Percentiles rank a stretch among this genome's conserved stretches.
These are phyloP conservation scores for Typhlomys cinereus DNA, from an alignment of 2,113 vertebrate species.

Conservation along the genomic window DNA sequence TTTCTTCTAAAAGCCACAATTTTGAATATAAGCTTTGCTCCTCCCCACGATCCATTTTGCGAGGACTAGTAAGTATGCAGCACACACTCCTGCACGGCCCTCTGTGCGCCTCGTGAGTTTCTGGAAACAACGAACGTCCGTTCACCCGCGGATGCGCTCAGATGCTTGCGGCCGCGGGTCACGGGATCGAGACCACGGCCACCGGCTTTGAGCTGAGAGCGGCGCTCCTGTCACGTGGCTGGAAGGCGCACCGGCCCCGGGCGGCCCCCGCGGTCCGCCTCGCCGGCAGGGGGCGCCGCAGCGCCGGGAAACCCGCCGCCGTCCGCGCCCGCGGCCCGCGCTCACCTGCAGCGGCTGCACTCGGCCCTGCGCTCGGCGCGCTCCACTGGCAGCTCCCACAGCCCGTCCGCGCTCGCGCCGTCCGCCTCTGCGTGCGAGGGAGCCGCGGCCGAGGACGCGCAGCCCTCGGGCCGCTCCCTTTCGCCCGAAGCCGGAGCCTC, in stretches of 20 bases:
- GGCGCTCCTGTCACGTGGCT: no score
- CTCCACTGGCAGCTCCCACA: constrained; percentile 91
- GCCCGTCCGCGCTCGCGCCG: constrained; percentile 82
- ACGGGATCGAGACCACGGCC: no score
- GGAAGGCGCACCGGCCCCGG: background rate
- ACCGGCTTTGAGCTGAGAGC: no score
- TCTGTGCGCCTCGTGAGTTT: background rate
- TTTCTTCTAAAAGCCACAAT: background rate
- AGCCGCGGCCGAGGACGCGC: background rate
- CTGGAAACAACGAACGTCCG: background rate
- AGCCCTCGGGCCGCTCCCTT: background rate
- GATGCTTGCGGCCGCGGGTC: no score
- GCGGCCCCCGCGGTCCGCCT: background rate
- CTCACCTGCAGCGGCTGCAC: constrained; percentile 92
- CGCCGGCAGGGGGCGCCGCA: constrained; percentile 36
- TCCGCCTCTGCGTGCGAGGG: constrained; percentile 48
- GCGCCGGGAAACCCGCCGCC: fast-evolving
- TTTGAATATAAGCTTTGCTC: background rate
- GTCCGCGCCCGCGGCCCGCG: background rate
- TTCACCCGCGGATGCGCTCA: background rate
- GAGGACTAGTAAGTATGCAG: background rate
- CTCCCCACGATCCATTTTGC: background rate
- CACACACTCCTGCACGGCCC: no score
- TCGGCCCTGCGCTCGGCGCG: constrained; percentile 89
- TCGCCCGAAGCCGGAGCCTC: background rate